Evolutionary conservation across 2,797 vertebrate genomes (phyloP).

Genomic region (Argya squamiceps): DNA sequence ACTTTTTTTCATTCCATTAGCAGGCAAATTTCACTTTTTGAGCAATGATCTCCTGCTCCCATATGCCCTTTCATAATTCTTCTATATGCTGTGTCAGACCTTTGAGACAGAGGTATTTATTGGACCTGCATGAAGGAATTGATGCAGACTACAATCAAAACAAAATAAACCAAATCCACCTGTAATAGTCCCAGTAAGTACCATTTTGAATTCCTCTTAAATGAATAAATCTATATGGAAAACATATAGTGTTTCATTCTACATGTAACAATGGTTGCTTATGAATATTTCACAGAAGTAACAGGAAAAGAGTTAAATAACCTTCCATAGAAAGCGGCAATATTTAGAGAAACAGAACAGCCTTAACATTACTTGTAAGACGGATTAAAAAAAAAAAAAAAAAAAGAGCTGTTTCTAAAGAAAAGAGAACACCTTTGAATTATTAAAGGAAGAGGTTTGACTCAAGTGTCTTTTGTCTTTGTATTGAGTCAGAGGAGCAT

Average conservation of each 20-base stretch:
- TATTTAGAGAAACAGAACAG: not conserved
- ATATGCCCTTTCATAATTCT: not conserved
- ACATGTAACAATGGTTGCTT: not conserved
- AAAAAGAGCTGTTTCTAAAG: not conserved
- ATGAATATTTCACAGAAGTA: not conserved
- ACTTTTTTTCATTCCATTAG: not conserved
- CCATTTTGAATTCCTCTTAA: not conserved
- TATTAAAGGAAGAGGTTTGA: slow-evolving; percentile 3
- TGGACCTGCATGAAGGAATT: not conserved
- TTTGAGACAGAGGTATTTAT: not conserved
- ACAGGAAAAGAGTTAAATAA: not conserved
- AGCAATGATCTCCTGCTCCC: not conserved
- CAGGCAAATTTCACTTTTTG: not conserved
- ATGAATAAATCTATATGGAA: not conserved
- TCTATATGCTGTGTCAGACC: not conserved
- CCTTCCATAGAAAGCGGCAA: not conserved
- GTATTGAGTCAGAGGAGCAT: not conserved
- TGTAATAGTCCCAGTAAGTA: not conserved
- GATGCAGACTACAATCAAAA: not conserved
- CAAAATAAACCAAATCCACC: not conserved
- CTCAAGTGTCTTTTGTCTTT: not conserved
- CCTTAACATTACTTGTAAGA: not conserved
- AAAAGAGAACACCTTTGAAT: slow-evolving; percentile 1
- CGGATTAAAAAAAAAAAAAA: not conserved
- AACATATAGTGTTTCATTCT: not conserved